phyloP scores from a whole-genome alignment of 1,140 invertebrate genomes.

The Lepidotrigona ventralis region DNA sequence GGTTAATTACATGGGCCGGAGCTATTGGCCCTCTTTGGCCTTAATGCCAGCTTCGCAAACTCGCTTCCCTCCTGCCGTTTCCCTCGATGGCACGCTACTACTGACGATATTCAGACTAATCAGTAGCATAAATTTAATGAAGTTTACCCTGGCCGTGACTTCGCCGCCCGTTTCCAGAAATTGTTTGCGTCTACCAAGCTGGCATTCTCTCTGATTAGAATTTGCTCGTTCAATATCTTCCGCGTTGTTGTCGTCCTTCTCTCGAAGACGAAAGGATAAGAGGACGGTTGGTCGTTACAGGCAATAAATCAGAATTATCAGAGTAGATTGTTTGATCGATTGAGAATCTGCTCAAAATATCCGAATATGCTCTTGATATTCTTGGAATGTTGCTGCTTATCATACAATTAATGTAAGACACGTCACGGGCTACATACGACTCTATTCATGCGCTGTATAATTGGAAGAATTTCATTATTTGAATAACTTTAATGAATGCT shows the following conservation, averaged over 20 bases:
- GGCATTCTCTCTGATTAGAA: background rate
- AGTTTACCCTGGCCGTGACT: background rate
- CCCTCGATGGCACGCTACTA: too few species aligned
- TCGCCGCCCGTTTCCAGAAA: background rate
- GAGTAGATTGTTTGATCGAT: too few species aligned
- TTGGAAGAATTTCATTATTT: too few species aligned
- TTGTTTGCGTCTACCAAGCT: background rate
- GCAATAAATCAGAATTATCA: background rate
- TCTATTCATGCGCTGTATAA: too few species aligned
- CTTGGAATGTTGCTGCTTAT: too few species aligned
- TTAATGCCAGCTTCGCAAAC: background rate
- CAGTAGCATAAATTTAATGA: constrained; percentile 9
- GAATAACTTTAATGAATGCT: too few species aligned
- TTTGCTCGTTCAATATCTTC: background rate
- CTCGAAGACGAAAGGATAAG: background rate
- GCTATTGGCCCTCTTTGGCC: constrained; percentile 14
- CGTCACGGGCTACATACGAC: too few species aligned
- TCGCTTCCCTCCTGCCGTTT: too few species aligned
- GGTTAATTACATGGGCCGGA: constrained; percentile 19
- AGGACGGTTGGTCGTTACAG: too few species aligned
- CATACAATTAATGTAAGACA: too few species aligned
- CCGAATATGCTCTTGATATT: too few species aligned
- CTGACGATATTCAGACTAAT: constrained; percentile 3
- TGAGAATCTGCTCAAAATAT: too few species aligned
- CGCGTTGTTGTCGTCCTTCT: background rate